Evolutionary conservation across 2,888 invertebrate genomes (phyloP), one percentile per base, ranked within the genome.

Genomic region (Noctua janthe): DNA sequence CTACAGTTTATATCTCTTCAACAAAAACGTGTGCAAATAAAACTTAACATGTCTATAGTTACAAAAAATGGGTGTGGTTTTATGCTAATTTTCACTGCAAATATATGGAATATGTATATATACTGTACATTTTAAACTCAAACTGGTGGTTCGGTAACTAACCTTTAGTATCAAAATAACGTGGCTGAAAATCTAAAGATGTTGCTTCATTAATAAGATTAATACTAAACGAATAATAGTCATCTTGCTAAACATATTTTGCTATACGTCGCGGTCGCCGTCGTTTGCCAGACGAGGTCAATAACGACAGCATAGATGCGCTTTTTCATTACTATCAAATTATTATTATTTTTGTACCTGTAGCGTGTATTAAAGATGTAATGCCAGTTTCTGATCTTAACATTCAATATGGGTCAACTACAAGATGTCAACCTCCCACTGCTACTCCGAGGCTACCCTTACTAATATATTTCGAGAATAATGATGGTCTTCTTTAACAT

Each of bases 11-110:
- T 62, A 78, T 79, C 56, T 29, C 13, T 49, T 49, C 4, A 8
- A 49, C 10, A 39, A 35, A 78, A 70, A 74, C 39, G 11, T 66
- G 70, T 64, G 47, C 51, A 59, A 82, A 71, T 62, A 77, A 82
- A 62, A 77, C 7, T 47, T 67, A 10, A 71, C 43, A 51, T n/a
- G n/a, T 70, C 11, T 69, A 6, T 49, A 43, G 29, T 64, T 67
- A 47, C 43, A 67, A 54, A 56, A 62, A 17, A 54, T 71, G 39
- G 81, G 47, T 62, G 39, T 82, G 62, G 39, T 54, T 17, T 20
- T 47, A 77, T 76, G 67, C 71, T 43, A 35, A 71, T 82, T 67
- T 54, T 59, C 2, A 23, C 20, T 51, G 35, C 51, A 69, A 69
- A 67, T 47, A 54, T 56, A 39, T 23, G 13, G 1, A 54, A 35